Base-by-base conservation (phyloP, 2,888 invertebrate genomes). In the Tholera decimalis region DNA sequence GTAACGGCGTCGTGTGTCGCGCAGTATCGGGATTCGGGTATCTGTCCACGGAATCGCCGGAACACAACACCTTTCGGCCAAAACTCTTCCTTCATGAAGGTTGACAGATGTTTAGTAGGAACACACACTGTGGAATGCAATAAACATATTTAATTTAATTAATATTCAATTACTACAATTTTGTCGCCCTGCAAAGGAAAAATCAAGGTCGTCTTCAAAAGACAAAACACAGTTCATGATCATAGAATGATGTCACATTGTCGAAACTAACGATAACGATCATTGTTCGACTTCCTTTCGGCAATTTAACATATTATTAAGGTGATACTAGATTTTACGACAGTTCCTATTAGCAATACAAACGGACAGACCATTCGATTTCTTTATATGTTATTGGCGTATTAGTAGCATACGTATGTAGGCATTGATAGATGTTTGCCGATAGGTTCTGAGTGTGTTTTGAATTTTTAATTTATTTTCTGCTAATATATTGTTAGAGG, bases 261-360 rank as follows among this genome's bases (percentile, higher is more conserved):
- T 39, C 51, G 13, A 58, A 65, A 71, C 8, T 3, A 37, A 71
- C 58, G 44, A 46, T 47, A 57, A 57, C 60, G n/a, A 13, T 24
- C 73, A 77, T 77, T 77, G 77, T 77, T 56, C 28, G 3, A 64
- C 51, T 67, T 64, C 66, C 63, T 61, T 39, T 35, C 11, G 8
- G 11, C 6, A 24, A 28, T 77, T 78, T 80, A 63, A 30, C 80
- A 80, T 77, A 53, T 1, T 44, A 18, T 69, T 72, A 54, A 55
- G 73, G 37, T 22, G 43, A 2, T 18, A 69, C 46, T 63, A 68
- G 78, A 80, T 78, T 37, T 3, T 44, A 46, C 24, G 80, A 78
- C 77, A 77, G 65, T 55, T 64, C 62, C 22, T 46, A 59, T 49
- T 72, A 59, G 54, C 1, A 18, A n/a, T 1, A 63, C 58, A 53